A percentile compares a stretch with the other conserved stretches of the same genome.
These are phyloP conservation scores for Corvus moneduloides DNA, from an alignment of 2,113 vertebrate genomes.

Conservation along the genomic window DNA sequence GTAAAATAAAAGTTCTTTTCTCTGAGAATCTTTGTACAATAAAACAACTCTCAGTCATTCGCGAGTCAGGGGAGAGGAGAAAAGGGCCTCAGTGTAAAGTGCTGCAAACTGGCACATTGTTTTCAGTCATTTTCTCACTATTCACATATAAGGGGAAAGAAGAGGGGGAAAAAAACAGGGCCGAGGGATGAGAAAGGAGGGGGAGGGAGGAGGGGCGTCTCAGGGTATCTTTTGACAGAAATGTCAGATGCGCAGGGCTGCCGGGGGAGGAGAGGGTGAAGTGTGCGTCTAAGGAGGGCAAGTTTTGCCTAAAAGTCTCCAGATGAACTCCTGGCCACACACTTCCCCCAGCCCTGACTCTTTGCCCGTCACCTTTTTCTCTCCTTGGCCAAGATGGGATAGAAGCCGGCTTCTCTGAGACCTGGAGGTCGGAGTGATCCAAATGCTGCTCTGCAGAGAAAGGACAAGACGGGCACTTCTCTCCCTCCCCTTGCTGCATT, in stretches of 20 bases:
- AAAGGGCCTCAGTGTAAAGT: slow-evolving; percentile 66
- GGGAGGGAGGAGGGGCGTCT: slow-evolving; percentile 9
- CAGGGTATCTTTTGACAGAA: slow-evolving; percentile 49
- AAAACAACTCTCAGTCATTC: slow-evolving; percentile 72
- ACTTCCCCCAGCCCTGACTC: background rate
- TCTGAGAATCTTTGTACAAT: slow-evolving; percentile 65
- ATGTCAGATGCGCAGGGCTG: background rate
- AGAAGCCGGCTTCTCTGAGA: background rate
- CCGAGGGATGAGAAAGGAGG: slow-evolving; percentile 8
- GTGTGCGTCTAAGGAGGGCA: background rate
- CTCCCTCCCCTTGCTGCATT: slow-evolving; percentile 5
- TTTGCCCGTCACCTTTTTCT: background rate
- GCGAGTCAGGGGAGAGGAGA: slow-evolving; percentile 55
- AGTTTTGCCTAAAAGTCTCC: background rate
- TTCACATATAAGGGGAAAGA: slow-evolving; percentile 50
- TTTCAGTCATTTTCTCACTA: slow-evolving; percentile 69
- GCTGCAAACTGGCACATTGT: slow-evolving; percentile 67
- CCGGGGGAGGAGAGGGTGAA: slow-evolving; percentile 10
- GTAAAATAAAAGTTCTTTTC: slow-evolving; percentile 80
- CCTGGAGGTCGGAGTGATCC: background rate
- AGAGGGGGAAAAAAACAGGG: background rate
- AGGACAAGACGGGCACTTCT: background rate
- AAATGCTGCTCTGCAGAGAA: background rate
- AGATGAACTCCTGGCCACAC: background rate
- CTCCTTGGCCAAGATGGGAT: background rate